Base-by-base conservation (phyloP, 2,113 vertebrate species). In the Lipophrys pholis region DNA sequence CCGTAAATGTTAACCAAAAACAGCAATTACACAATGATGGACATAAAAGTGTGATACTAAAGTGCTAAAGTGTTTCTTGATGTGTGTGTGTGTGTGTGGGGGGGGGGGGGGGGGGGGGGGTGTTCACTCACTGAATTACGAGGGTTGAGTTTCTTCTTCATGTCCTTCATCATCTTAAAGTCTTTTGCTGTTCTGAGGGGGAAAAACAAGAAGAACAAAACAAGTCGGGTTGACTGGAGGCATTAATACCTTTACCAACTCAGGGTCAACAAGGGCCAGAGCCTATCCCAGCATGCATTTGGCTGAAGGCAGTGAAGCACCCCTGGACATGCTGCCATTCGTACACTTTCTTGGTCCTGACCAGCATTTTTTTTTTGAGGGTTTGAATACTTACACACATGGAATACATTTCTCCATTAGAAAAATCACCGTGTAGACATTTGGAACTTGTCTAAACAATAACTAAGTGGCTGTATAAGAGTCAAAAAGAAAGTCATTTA, bases 61-160 rank as follows among this genome's bases (percentile, higher is more conserved):
- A 30, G 21, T 30, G 21, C 21, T 30, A 30, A 30, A 30, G 21
- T 30, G 21, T 30, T 2, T 30, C 21, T 30, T 30, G 21, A 30
- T 30, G 21, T 30, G 4, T 30, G 21, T 30, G 21, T 30, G 21
- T 30, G 21, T 30, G 21, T 30, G 21, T 30, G 21, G 2, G 21
- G 2, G 21, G 2, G 21, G 21, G 21, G 21, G 21, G 21, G 21
- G 21, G 21, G 21, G 21, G 21, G 21, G 21, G 21, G 21, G 21
- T 2, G 21, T 4, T n/a, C 55, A 92, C 96, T 95, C 93, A 99
- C 98, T 78, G 94, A 85, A 90, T 95, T 95, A 14, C 80, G 93
- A 43, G 97, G 95, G 79, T 95, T 97, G 61, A 99, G 77, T 83
- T 96, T 99, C 74, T 87, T 94, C 92, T 99, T 99, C 95, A 96